phyloP scores from a whole-genome alignment of 2,888 invertebrate species.

The Sipha maydis region DNA sequence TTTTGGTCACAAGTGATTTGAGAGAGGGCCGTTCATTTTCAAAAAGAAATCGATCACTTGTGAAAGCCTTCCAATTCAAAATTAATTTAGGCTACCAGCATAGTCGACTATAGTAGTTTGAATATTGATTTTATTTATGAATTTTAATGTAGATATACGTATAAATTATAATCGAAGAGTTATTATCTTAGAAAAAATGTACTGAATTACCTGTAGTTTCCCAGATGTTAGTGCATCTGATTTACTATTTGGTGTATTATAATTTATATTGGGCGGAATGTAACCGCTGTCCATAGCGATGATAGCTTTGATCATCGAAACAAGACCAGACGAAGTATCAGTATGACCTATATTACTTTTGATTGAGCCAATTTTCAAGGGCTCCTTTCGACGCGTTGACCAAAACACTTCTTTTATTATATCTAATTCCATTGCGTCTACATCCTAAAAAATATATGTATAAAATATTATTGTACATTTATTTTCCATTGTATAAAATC shows the following conservation, averaged over 20 bases:
- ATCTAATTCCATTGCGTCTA: constrained; percentile 64
- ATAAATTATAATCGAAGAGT: neutral
- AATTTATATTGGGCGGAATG: constrained; percentile 66
- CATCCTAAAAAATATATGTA: constrained; percentile 62
- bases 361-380: constrained; percentile 72
- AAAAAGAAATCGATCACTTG: too few relatives aligned
- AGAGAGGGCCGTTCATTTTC: too few relatives aligned
- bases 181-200: neutral
- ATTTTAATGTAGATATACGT: too few relatives aligned
- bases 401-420: constrained; percentile 63
- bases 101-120: too few relatives aligned
- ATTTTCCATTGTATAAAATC: too few relatives aligned
- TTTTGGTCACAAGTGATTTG: too few relatives aligned
- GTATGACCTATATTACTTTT: constrained; percentile 75
- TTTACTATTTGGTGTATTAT: constrained; percentile 64
- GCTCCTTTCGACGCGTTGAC: constrained; percentile 64
- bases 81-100: too few relatives aligned
- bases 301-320: constrained; percentile 69
- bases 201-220: constrained; percentile 64
- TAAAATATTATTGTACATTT: too few relatives aligned
- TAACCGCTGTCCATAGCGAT: constrained; percentile 65
- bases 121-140: too few relatives aligned
- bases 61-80: too few relatives aligned
- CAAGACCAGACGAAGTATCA: constrained; percentile 69
- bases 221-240: constrained; percentile 64